A percentile compares a stretch with the other conserved stretches of the same genome.
Evolutionary conservation across 2,888 invertebrate genomes (phyloP).

Genomic region (Hydropsyche betteni): DNA sequence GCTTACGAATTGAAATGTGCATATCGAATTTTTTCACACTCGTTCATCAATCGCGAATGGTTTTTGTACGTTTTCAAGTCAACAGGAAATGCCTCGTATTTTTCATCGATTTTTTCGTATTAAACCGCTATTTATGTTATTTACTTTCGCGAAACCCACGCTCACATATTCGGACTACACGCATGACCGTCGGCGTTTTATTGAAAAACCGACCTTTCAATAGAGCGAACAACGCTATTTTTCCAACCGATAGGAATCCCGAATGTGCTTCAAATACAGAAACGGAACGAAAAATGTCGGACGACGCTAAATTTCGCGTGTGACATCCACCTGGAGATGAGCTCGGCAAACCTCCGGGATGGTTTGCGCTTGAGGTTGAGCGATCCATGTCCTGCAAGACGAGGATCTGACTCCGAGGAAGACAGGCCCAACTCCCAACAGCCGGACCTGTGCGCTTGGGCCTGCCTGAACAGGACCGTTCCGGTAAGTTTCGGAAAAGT

Average conservation of each 20-base stretch:
- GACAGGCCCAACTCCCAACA: constrained; percentile 53
- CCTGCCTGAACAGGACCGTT: constrained; percentile 43
- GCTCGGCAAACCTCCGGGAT: constrained; percentile 58
- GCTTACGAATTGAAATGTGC: constrained; percentile 4
- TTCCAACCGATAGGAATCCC: neutral
- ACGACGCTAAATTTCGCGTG: neutral
- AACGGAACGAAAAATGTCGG: neutral
- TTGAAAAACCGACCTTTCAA: too few species aligned
- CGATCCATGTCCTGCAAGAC: constrained; percentile 60
- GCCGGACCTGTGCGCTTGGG: constrained; percentile 37
- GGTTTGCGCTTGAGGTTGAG: constrained; percentile 63
- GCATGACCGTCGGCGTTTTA: too few species aligned
- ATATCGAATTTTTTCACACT: too few species aligned
- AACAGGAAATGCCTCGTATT: constrained; percentile 27
- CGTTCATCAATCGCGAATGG: constrained; percentile 5
- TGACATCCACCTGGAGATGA: constrained; percentile 37
- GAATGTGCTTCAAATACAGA: neutral
- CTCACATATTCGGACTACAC: too few species aligned
- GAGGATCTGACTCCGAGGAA: constrained; percentile 63
- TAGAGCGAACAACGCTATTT: too few species aligned
- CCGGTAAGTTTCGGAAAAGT: constrained; percentile 42
- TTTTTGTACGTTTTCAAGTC: neutral
- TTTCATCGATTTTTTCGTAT: too few species aligned
- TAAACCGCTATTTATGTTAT: too few species aligned
- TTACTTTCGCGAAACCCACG: too few species aligned